A percentile compares a stretch with the other conserved stretches of the same genome.
Evolutionary conservation across 2,888 invertebrate species (phyloP).

Genomic region (Pseudococcus jackbeardsleyi): DNA sequence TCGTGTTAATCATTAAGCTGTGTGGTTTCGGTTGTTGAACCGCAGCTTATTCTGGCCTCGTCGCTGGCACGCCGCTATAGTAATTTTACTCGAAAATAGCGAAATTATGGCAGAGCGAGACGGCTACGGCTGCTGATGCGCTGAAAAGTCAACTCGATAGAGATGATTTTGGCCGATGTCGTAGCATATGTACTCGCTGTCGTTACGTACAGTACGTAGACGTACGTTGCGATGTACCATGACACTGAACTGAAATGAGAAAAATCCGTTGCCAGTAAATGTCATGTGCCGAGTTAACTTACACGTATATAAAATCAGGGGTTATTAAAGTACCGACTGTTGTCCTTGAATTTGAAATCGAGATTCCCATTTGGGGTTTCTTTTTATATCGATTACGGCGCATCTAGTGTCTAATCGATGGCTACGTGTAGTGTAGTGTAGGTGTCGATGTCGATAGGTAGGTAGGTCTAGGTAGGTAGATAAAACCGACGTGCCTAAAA

Average conservation of each 20-base stretch:
- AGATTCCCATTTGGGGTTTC: conserved; percentile 23
- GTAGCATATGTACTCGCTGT: background rate
- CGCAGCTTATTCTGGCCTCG: background rate
- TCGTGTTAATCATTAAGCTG: background rate
- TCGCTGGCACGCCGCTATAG: background rate
- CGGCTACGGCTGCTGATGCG: background rate
- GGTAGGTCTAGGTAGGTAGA: too few species aligned
- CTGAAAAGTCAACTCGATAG: background rate
- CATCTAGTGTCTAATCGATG: background rate
- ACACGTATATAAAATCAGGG: conserved; percentile 13
- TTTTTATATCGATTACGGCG: background rate
- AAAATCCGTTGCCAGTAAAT: conserved; percentile 33
- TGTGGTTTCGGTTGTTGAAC: background rate
- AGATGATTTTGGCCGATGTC: background rate
- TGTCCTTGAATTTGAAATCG: conserved; percentile 33
- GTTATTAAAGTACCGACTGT: conserved; percentile 15
- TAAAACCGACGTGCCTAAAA: too few species aligned
- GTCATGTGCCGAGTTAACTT: background rate
- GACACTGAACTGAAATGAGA: conserved; percentile 29
- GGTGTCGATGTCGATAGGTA: too few species aligned
- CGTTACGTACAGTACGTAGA: background rate
- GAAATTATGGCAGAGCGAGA: background rate
- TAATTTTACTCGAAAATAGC: too few species aligned
- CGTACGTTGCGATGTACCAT: background rate
- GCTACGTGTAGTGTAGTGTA: too few species aligned